Evolutionary conservation across 2,113 vertebrate genomes (phyloP), one percentile per base, ranked within the genome.

Genomic region (Collichthys lucidus): DNA sequence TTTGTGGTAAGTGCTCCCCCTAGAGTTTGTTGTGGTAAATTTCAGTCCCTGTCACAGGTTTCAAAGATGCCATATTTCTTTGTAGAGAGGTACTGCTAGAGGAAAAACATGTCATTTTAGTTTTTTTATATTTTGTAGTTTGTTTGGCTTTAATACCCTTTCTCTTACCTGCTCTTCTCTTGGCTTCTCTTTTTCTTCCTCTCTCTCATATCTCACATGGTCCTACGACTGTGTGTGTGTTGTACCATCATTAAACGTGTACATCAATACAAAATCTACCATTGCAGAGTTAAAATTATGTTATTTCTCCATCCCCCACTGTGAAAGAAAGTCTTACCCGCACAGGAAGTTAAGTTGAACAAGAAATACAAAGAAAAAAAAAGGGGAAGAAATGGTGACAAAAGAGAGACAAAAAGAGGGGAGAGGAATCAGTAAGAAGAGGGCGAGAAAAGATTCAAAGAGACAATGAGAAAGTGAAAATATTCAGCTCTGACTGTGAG

Each of bases 1-100:
- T 46, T 73, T 74, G 76, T 75, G 59, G 53, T 52, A 42, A 87
- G 80, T 73, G 73, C 85, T 78, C 85, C 82, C 85, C 69, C 83
- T 81, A 67, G 53, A 57, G 85, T 56, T 59, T 10, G 5, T 68
- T 20, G 1, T 24, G 11, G 47, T 10, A 47, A 15, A 29, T 62
- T 64, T 50, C n/a, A 65, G 20, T 35, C 26, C 63, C 24, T 19
- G 15, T 20, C 46, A 47, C 16, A 42, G 60, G 3, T 14, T 65
- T 49, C 29, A 67, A 52, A 49, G 22, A 68, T 19, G 22, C 49
- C 12, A 3, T 22, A 16, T 22, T 15, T 40, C 14, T 24, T 53
- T 26, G 31, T 6, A 53, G 8, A 56, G 29, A 22, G 46, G 5
- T 49, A 19, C 5, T 49, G 47, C 8, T 22, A 14, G 2, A n/a